Percentiles rank a stretch among this genome's conserved stretches.
Conservation (phyloP, 2,888 invertebrate species). For the Prenolepis imparis region DNA sequence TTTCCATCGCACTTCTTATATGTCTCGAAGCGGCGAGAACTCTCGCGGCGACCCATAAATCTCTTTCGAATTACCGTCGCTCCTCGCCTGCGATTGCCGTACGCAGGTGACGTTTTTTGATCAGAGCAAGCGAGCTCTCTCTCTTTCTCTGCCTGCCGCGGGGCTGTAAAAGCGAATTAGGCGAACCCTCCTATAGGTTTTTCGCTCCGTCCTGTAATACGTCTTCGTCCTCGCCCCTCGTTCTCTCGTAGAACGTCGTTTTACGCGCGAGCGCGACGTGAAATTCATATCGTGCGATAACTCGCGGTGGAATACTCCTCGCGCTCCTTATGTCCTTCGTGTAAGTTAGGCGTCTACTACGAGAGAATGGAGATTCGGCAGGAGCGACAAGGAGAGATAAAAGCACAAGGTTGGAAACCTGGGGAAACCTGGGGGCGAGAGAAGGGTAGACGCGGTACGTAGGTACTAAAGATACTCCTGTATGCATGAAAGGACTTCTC, state of each 20-base stretch:
- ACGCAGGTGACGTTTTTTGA: constrained; percentile 67
- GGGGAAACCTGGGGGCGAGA: not conserved
- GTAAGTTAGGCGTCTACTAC: not conserved
- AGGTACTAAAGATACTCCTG: constrained; percentile 78
- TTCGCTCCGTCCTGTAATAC: constrained; percentile 54
- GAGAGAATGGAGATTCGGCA: not conserved
- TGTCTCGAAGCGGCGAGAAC: constrained; percentile 28
- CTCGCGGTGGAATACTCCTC: constrained; percentile 42
- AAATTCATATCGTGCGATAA: constrained; percentile 54
- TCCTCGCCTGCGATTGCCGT: constrained; percentile 51
- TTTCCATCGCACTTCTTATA: constrained; percentile 27
- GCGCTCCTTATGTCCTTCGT: constrained; percentile 32
- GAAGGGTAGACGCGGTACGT: constrained; percentile 3
- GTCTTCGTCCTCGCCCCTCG: constrained; percentile 48
- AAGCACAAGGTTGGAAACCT: constrained; percentile 20
- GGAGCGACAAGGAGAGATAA: constrained; percentile 21
- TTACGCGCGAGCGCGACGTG: constrained; percentile 55
- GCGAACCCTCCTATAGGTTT: constrained; percentile 64
- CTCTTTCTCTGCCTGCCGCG: constrained; percentile 14
- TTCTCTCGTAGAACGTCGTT: constrained; percentile 39
- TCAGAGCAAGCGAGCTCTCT: constrained; percentile 52
- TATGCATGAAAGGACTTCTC: constrained; percentile 85
- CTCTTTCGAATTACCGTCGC: constrained; percentile 55
- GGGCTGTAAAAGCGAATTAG: constrained; percentile 74
- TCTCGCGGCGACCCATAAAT: constrained; percentile 51